These are phyloP conservation scores for Acrocephalus kingi DNA, from an alignment of 2,113 vertebrate species.

Conservation along the genomic window DNA sequence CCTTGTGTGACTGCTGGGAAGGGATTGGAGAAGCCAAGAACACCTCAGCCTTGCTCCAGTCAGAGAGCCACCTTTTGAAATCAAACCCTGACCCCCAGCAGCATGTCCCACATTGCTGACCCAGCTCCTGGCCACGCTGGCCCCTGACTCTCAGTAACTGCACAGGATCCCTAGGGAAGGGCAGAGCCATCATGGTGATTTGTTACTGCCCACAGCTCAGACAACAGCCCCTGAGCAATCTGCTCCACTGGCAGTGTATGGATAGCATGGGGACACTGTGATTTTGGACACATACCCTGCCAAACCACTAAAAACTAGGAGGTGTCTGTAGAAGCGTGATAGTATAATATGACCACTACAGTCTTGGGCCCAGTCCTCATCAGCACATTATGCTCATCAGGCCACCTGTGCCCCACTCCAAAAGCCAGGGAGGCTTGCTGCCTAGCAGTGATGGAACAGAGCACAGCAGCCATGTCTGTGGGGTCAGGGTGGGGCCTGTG, in stretches of 20 bases:
- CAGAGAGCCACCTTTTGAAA: background rate
- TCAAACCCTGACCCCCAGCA: background rate
- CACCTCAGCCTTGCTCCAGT: fast-evolving
- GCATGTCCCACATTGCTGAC: background rate
- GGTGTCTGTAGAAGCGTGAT: background rate
- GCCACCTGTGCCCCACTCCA: background rate
- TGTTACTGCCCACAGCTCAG: background rate
- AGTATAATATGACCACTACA: background rate
- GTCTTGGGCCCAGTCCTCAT: background rate
- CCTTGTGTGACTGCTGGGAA: background rate
- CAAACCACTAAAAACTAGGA: background rate
- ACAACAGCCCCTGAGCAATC: background rate
- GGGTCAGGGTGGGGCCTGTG: fast-evolving
- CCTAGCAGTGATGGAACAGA: background rate
- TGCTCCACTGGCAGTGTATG: background rate
- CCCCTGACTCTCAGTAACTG: background rate
- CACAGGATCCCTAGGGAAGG: background rate
- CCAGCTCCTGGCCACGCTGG: background rate
- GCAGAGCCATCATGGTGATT: fast-evolving
- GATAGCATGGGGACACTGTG: fast-evolving
- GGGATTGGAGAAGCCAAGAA: fast-evolving
- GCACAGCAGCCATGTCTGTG: background rate
- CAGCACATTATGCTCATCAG: background rate
- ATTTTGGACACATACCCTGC: background rate
- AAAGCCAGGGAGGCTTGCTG: background rate